Conservation (phyloP, 2,888 invertebrate genomes). For the Xestoiulus laeticollis region DNA sequence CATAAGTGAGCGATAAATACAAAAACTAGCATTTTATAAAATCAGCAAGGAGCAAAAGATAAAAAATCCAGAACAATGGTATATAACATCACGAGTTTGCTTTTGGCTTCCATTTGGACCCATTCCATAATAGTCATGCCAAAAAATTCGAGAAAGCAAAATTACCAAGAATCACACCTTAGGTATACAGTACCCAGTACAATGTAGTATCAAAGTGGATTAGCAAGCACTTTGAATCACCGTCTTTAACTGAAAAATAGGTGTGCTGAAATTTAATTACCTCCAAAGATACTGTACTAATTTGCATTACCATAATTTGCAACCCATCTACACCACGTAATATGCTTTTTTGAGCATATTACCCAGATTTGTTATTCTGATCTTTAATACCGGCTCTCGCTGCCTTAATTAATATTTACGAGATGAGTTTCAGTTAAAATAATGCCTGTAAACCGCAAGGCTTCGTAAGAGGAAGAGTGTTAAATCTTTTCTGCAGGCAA, state of each 20-base stretch:
- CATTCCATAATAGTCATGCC: not conserved
- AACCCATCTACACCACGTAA: not conserved
- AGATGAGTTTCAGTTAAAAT: not conserved
- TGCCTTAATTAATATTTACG: slow-evolving; percentile 24
- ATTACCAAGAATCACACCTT: not conserved
- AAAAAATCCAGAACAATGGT: not conserved
- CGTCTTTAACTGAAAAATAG: not conserved
- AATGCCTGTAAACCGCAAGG: not conserved
- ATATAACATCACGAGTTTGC: slow-evolving; percentile 11
- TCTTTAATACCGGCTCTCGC: not conserved
- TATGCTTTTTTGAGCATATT: slow-evolving; percentile 21
- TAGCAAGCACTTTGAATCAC: not conserved
- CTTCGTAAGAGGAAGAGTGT: not conserved
- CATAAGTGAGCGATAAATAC: not conserved
- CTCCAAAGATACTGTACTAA: not conserved
- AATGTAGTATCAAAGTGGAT: not conserved
- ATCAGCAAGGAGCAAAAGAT: not conserved
- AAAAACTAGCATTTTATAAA: not conserved
- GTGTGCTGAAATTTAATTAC: not conserved
- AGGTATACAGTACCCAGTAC: too few species aligned
- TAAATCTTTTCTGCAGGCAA: not conserved
- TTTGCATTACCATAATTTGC: not conserved
- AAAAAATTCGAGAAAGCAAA: not conserved
- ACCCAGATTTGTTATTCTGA: not conserved
- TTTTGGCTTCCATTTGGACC: not conserved